phyloP scores from a whole-genome alignment of 1,140 invertebrate genomes.

The Drosophila equinoxialis region DNA sequence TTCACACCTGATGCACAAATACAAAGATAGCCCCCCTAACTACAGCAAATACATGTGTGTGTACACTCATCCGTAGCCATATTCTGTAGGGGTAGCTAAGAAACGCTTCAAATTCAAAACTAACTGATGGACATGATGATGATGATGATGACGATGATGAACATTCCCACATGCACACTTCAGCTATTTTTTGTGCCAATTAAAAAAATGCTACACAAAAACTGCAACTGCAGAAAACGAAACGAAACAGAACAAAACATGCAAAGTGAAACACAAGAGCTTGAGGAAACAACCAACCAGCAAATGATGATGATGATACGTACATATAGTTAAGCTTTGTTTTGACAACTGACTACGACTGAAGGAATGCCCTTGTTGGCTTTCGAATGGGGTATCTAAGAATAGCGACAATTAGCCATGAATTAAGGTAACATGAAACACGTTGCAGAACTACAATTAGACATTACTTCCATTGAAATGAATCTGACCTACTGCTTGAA shows the following conservation, averaged over 20 bases:
- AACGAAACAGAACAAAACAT: conserved; percentile 23
- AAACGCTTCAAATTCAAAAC: conserved; percentile 52
- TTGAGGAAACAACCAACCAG: neutral
- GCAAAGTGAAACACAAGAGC: neutral
- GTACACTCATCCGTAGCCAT: neutral
- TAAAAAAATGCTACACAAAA: conserved; percentile 48
- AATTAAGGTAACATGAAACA: neutral
- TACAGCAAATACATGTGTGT: conserved; percentile 10
- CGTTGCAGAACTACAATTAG: too few species aligned
- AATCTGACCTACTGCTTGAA: too few species aligned
- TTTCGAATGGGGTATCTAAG: neutral
- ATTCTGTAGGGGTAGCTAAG: neutral
- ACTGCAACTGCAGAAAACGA: neutral
- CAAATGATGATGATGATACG: neutral
- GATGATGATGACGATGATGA: conserved; percentile 2
- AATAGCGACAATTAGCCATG: neutral
- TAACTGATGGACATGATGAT: conserved; percentile 34
- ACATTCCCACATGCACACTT: conserved; percentile 41
- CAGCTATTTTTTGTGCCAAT: conserved; percentile 58
- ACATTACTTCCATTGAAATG: too few species aligned
- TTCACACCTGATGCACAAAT: conserved; percentile 53
- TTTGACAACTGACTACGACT: neutral
- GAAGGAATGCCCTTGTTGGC: neutral
- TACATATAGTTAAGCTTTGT: conserved; percentile 2
- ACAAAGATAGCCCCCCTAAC: conserved; percentile 31